Evolutionary conservation across 2,888 invertebrate genomes (phyloP).

Genomic region (Pomacea canaliculata): DNA sequence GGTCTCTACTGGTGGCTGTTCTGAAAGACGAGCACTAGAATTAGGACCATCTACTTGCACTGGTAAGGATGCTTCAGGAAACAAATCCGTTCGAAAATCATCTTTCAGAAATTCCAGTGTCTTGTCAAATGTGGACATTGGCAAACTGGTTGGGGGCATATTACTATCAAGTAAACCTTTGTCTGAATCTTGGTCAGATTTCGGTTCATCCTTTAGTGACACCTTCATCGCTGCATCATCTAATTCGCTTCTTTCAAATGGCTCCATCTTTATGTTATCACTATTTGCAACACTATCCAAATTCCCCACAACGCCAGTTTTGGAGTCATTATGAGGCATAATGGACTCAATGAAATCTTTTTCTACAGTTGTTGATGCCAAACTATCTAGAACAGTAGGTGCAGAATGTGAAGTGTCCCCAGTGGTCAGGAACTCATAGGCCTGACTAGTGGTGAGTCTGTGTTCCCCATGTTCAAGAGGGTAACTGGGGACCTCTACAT

Average conservation of each 20-base stretch:
- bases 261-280: background rate
- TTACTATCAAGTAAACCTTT: background rate
- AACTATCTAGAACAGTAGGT: constrained; percentile 9
- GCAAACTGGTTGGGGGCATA: background rate
- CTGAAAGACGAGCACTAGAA: background rate
- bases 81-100: constrained; percentile 6
- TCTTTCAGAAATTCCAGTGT: constrained; percentile 20
- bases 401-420: constrained; percentile 2
- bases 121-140: constrained; percentile 12
- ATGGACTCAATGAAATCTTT: constrained; percentile 17
- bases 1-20: constrained; percentile 38
- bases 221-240: background rate
- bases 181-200: background rate
- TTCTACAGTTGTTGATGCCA: constrained; percentile 17
- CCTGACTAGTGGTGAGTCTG: constrained; percentile 15
- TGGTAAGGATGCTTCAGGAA: constrained; percentile 12
- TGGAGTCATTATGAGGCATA: background rate
- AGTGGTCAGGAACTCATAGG: constrained; percentile 10
- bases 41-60: background rate
- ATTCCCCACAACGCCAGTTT: background rate
- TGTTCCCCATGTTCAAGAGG: background rate
- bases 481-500: constrained; percentile 41
- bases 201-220: background rate
- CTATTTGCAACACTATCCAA: background rate
- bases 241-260: background rate